Evolutionary conservation across 2,888 invertebrate genomes (phyloP), one percentile per base, ranked within the genome.

Genomic region (Oxyscelio sp.): DNA sequence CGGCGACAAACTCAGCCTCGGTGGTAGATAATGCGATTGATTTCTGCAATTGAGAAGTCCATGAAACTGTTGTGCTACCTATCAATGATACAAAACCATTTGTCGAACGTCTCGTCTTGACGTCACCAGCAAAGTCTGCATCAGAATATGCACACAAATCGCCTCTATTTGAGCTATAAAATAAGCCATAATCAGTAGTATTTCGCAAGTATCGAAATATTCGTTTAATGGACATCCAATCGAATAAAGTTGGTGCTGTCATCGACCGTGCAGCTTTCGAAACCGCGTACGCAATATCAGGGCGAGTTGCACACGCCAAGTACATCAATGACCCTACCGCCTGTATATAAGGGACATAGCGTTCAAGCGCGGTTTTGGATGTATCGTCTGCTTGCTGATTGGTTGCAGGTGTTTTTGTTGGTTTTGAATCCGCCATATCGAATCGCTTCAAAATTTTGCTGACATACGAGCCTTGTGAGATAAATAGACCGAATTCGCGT

Each of bases 381-480:
- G 24, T 43, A 40, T 59, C 56, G 27, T 83, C 77, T 45, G 45
- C n/a, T 31, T 48, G 73, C 43, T 48, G 50, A 31, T 66, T 83
- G 17, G 83, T 68, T 59, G 68, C 70, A 24, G 85, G 83, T 19
- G 75, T 83, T 65, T 74, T 84, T 15, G 43, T 19, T 11, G 83
- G 70, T 63, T 84, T 87, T 17, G 52, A 73, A 8, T 85, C 56
- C 4, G 24, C 38, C 84, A 87, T 87, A 58, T 45, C 27, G 34
- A 86, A 66, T 13, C 52, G 34, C 11, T 66, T 9, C 19, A 50
- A 38, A 24, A 38, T 52, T 13, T 52, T 52, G 1, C 52, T 31
- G 0, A 13, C 11, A 11, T 65, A 65, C 3, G 24, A 3, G 4
- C 8, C 50, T 17, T 50, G 38, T 5, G 65, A 50, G 9, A 65